phyloP scores from a whole-genome alignment of 2,113 vertebrate genomes.

The Australoheros scitulus region DNA sequence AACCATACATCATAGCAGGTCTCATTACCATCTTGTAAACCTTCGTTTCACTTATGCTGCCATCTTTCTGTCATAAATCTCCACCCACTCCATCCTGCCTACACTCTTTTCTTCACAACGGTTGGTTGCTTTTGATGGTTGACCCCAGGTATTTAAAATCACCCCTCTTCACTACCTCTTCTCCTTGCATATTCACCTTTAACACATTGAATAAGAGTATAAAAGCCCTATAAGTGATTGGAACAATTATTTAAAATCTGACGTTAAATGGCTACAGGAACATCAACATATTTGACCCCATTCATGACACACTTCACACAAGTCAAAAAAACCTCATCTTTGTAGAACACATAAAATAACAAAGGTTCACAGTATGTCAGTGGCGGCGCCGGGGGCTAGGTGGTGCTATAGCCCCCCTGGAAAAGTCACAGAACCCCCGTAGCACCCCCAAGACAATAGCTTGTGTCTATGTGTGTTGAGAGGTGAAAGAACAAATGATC shows the following conservation, averaged over 20 bases:
- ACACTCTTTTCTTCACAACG: not conserved
- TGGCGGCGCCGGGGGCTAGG: too few species aligned
- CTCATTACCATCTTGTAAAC: too few species aligned
- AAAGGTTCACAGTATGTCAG: not conserved
- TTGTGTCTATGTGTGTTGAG: too few species aligned
- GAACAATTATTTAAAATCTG: not conserved
- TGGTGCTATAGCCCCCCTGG: too few species aligned
- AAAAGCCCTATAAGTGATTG: not conserved
- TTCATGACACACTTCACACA: not conserved
- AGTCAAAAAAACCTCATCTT: not conserved
- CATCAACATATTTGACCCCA: not conserved
- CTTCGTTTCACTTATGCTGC: too few species aligned
- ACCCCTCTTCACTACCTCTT: not conserved
- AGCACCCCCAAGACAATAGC: too few species aligned
- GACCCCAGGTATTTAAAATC: not conserved
- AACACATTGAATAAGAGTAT: not conserved
- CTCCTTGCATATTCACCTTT: not conserved
- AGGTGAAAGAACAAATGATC: too few species aligned
- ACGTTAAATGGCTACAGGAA: not conserved
- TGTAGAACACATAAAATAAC: not conserved
- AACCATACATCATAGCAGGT: not conserved
- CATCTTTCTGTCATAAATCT: not conserved
- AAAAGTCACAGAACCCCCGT: too few species aligned
- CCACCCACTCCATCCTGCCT: not conserved
- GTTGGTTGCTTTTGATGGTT: not conserved